Conservation (phyloP, 2,888 invertebrate species). For the Eupithecia pulchellata region DNA sequence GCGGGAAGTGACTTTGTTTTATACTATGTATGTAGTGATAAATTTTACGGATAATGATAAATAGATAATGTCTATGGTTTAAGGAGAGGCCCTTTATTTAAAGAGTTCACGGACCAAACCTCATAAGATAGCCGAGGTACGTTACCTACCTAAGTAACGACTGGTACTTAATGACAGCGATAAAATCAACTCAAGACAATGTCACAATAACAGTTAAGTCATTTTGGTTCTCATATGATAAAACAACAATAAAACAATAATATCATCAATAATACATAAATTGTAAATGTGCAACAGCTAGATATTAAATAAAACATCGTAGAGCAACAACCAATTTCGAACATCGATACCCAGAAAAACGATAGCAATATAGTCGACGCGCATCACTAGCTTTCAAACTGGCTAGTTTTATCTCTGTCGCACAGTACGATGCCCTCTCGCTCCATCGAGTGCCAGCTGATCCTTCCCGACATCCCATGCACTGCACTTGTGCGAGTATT, state of each 20-base stretch:
- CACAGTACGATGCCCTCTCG: slow-evolving; percentile 33
- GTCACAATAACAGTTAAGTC: background rate
- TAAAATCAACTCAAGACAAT: background rate
- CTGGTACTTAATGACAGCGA: background rate
- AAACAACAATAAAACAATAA: background rate
- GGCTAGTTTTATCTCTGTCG: slow-evolving; percentile 36
- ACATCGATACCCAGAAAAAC: slow-evolving; percentile 18
- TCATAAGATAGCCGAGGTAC: background rate
- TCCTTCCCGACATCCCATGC: slow-evolving; percentile 31
- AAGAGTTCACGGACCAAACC: background rate
- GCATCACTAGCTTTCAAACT: slow-evolving; percentile 30
- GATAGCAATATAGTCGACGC: slow-evolving; percentile 4
- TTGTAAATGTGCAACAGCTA: too few species aligned
- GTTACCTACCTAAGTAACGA: too few species aligned
- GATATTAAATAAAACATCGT: background rate
- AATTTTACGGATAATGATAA: too few species aligned
- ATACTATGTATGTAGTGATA: too few species aligned
- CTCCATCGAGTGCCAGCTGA: slow-evolving; percentile 41
- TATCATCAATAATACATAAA: too few species aligned
- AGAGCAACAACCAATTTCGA: slow-evolving; percentile 5
- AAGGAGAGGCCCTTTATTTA: background rate
- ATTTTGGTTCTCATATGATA: background rate
- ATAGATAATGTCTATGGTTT: too few species aligned
- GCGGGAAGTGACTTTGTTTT: too few species aligned
- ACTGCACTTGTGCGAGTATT: slow-evolving; percentile 43